Conservation (phyloP, 2,888 invertebrate genomes). For the Taphrorychus bicolor region DNA sequence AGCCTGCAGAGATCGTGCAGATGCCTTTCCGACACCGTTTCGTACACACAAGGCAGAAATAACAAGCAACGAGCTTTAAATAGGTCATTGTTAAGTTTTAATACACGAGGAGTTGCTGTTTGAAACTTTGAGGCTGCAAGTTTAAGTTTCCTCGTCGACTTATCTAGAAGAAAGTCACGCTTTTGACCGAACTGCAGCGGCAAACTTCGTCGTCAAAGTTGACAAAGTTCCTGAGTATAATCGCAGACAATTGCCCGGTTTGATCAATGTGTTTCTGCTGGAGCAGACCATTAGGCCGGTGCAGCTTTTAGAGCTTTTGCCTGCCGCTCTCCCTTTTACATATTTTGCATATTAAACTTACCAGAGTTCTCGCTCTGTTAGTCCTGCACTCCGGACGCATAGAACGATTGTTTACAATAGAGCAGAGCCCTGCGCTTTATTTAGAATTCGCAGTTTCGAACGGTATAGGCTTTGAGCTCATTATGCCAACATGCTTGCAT, state of each 20-base stretch:
- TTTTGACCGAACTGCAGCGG: neutral
- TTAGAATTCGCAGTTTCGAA: slow-evolving; percentile 4
- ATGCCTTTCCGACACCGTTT: slow-evolving; percentile 12
- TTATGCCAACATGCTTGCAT: slow-evolving; percentile 1
- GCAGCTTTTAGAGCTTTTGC: neutral
- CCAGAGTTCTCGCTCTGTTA: neutral
- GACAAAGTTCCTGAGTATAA: neutral
- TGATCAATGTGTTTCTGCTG: neutral
- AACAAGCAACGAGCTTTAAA: slow-evolving; percentile 11
- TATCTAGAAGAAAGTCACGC: slow-evolving; percentile 4
- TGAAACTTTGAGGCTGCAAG: neutral
- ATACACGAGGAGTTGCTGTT: slow-evolving; percentile 7
- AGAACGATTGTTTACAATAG: slow-evolving; percentile 4
- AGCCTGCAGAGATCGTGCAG: neutral
- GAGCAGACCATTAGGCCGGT: neutral
- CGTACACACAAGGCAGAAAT: neutral
- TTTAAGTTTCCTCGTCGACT: neutral
- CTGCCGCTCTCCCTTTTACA: neutral
- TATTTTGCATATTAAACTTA: neutral
- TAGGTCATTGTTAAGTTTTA: slow-evolving; percentile 19
- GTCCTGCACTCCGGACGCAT: neutral
- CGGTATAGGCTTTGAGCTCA: slow-evolving; percentile 7
- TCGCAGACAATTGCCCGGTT: neutral
- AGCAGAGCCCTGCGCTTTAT: slow-evolving; percentile 1
- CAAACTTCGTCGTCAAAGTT: neutral